A percentile compares a stretch with the other conserved stretches of the same genome.
These are phyloP conservation scores for Ellobius talpinus DNA, from an alignment of 2,113 vertebrate species.

Conservation along the genomic window DNA sequence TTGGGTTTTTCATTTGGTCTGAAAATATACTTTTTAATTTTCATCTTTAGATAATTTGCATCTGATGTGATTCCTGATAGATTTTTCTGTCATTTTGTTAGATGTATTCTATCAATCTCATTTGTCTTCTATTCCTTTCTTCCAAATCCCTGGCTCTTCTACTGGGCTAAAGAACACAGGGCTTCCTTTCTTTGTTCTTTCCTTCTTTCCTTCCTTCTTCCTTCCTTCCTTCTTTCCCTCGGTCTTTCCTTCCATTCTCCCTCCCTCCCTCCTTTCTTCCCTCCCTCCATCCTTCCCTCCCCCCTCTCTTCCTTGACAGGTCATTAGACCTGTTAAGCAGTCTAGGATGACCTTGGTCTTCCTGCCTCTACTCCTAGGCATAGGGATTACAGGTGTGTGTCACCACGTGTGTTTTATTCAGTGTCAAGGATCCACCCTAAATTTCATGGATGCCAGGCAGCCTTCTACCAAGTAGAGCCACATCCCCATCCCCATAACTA, in stretches of 20 bases:
- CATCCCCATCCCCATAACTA: background rate
- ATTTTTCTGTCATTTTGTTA: background rate
- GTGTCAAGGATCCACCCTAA: too few species aligned
- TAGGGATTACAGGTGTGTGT: background rate
- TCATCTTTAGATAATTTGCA: background rate
- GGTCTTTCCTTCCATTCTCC: too few species aligned
- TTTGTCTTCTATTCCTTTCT: background rate
- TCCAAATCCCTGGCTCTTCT: conserved; percentile 1
- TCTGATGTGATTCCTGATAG: background rate
- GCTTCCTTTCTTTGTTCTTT: background rate
- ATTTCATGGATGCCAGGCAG: background rate
- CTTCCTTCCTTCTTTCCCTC: fast-evolving
- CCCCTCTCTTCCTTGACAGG: background rate
- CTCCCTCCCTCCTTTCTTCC: fast-evolving
- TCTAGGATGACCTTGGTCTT: background rate
- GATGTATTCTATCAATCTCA: background rate
- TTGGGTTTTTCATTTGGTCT: background rate
- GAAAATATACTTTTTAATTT: background rate
- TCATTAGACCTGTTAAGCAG: background rate
- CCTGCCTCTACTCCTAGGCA: background rate
- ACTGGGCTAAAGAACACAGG: background rate
- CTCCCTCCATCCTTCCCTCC: fast-evolving
- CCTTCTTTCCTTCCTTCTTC: too few species aligned
- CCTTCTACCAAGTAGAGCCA: background rate
- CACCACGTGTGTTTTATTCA: background rate